Base-by-base conservation (phyloP, 2,797 vertebrate genomes). In the Pogonophryne albipinna region DNA sequence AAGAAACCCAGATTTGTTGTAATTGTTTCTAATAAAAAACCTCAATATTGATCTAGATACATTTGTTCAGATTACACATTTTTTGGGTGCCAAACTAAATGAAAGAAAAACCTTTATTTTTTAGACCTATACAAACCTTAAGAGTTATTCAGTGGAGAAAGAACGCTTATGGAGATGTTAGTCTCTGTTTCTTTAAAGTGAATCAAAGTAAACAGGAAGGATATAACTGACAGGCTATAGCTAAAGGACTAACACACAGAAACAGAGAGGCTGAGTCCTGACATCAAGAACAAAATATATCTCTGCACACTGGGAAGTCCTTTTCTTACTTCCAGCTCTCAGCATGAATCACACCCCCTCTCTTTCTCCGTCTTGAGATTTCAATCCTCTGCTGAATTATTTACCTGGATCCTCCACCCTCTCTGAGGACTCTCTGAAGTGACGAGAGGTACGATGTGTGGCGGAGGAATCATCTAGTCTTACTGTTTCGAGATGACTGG, bases 391-490 rank as follows among this genome's bases (percentile, higher is more conserved):
- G 34, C 56, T 89, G 63, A 82, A 85, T 91, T 87, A 88, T 89
- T 87, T 64, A 79, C 59, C 45, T 44, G 41, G 34, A 82, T 83
- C 78, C 86, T 79, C 70, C 50, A 63, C 73, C 69, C 87, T 76
- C 77, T 72, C 67, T 45, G 45, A 82, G 38, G 82, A 71, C 80
- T 86, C 10, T 53, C 76, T 83, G 77, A 83, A 71, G 77, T 83
- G 84, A 91, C 89, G 85, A 91, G 82, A 6, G 76, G 72, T 85
- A 84, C 71, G 81, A 78, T 73, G 74, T 66, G 63, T 49, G 69
- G 76, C 65, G 34, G 42, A 41, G 46, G 60, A 80, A 80, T 84
- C 69, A 62, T 80, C 76, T 60, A 13, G 62, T 67, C 73, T 65
- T 38, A 38, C 34, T 38, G 6, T 9, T 77, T 78, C 16, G 51